These are phyloP conservation scores for Holcopasites calliopsidis DNA, from an alignment of 1,140 invertebrate species.

Conservation along the genomic window DNA sequence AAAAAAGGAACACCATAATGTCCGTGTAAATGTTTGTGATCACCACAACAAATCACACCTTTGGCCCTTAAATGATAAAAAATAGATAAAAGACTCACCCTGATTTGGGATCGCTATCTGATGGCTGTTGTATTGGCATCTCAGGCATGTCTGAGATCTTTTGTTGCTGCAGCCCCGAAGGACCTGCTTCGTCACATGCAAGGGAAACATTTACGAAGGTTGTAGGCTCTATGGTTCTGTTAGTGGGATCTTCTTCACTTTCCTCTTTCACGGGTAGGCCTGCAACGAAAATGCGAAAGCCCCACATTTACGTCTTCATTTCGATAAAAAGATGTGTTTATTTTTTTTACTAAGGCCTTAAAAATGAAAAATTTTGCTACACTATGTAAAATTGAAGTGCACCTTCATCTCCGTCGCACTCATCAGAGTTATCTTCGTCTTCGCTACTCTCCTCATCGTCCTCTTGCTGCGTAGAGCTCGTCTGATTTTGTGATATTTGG, in stretches of 20 bases:
- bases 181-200: constrained; percentile 80
- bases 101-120: constrained; percentile 78
- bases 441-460: constrained; percentile 75
- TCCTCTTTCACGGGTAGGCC: constrained; percentile 78
- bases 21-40: constrained; percentile 67
- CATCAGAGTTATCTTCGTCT: constrained; percentile 76
- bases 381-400: constrained; percentile 7
- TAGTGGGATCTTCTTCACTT: constrained; percentile 72
- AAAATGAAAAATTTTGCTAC: neutral
- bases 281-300: constrained; percentile 39
- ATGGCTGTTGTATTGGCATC: constrained; percentile 68
- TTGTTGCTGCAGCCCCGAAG: constrained; percentile 80
- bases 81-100: constrained; percentile 80
- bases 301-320: neutral
- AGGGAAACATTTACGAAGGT: constrained; percentile 79
- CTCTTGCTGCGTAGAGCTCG: constrained; percentile 67
- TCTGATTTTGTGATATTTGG: constrained; percentile 71
- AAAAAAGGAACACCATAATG: constrained; percentile 10
- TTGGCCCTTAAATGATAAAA: constrained; percentile 68
- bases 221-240: constrained; percentile 74
- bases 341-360: neutral
- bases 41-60: constrained; percentile 75
- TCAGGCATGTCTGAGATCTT: constrained; percentile 74
- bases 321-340: neutral
- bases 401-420: constrained; percentile 77